phyloP scores from a whole-genome alignment of 2,797 vertebrate species.

The Acanthis flammea region DNA sequence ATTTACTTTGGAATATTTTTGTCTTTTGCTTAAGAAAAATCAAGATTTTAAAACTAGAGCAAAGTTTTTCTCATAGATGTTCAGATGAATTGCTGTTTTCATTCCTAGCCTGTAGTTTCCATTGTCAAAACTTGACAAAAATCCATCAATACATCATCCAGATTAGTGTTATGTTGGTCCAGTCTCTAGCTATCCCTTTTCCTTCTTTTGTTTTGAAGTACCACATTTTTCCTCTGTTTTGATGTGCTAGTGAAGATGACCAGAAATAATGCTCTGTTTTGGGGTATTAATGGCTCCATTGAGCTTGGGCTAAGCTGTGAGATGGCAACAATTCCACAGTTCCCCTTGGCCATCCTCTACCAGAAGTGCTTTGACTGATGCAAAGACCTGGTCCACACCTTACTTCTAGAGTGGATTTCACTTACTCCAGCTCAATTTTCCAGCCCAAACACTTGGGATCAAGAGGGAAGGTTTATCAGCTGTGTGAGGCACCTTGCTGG shows the following conservation, averaged over 20 bases:
- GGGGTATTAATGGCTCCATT: neutral
- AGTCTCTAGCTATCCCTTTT: neutral
- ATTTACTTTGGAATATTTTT: neutral
- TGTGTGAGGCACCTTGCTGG: neutral
- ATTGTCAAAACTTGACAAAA: neutral
- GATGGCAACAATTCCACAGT: neutral
- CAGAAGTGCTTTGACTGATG: neutral
- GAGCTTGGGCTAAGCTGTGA: neutral
- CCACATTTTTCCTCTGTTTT: neutral
- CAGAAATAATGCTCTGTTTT: neutral
- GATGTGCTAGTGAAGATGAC: neutral
- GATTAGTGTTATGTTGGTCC: neutral
- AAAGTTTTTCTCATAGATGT: neutral
- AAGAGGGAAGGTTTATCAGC: neutral
- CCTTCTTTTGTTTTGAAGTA: neutral
- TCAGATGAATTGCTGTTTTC: neutral
- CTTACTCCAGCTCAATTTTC: neutral
- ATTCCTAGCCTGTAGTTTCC: neutral
- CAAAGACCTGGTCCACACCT: neutral
- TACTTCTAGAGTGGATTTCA: neutral
- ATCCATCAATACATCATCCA: neutral
- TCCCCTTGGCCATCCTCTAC: neutral
- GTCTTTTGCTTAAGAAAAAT: neutral
- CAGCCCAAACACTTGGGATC: neutral
- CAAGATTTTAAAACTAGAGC: neutral